Evolutionary conservation across 1,140 invertebrate species (phyloP).

Genomic region (Lordiphosa collinella): DNA sequence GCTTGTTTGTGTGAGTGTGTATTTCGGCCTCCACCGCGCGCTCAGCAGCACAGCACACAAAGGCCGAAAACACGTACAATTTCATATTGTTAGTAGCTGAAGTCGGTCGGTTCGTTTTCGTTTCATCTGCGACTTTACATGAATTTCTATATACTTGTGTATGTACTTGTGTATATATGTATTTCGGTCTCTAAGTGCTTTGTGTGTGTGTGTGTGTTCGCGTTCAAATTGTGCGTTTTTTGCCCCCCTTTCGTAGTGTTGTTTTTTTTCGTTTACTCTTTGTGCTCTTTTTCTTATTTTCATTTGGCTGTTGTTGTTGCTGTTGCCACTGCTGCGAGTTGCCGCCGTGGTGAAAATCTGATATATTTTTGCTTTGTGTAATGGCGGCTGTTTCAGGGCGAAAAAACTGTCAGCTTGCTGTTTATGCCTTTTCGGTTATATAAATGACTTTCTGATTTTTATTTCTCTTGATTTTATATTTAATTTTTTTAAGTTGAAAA

Average conservation of each 20-base stretch:
- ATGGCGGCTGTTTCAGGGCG: conserved; percentile 8
- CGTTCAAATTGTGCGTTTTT: conserved; percentile 28
- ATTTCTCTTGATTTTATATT: conserved; percentile 1
- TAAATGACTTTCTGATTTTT: background rate
- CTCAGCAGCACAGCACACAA: conserved; percentile 17
- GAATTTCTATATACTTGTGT: conserved; percentile 41
- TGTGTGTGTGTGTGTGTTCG: conserved; percentile 23
- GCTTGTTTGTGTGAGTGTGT: conserved; percentile 21
- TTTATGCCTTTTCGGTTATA: too few species aligned
- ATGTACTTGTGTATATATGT: conserved; percentile 14
- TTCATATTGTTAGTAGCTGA: conserved; percentile 6
- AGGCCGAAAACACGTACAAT: conserved; percentile 19
- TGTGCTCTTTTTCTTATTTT: conserved; percentile 34
- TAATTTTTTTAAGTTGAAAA: too few species aligned
- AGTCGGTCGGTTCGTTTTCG: conserved; percentile 5
- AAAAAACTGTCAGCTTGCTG: conserved; percentile 31
- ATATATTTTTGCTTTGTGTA: conserved; percentile 30
- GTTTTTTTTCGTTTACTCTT: conserved; percentile 38
- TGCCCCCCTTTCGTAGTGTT: conserved; percentile 20
- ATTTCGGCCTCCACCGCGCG: conserved; percentile 61
- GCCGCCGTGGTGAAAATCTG: conserved; percentile 32
- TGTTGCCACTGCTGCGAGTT: conserved; percentile 36
- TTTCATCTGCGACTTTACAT: conserved; percentile 55
- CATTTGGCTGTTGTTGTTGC: conserved; percentile 27
- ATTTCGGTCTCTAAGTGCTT: conserved; percentile 1